Evolutionary conservation across 2,113 vertebrate genomes (phyloP), one percentile per base, ranked within the genome.

Genomic region (Clarias batrachus): DNA sequence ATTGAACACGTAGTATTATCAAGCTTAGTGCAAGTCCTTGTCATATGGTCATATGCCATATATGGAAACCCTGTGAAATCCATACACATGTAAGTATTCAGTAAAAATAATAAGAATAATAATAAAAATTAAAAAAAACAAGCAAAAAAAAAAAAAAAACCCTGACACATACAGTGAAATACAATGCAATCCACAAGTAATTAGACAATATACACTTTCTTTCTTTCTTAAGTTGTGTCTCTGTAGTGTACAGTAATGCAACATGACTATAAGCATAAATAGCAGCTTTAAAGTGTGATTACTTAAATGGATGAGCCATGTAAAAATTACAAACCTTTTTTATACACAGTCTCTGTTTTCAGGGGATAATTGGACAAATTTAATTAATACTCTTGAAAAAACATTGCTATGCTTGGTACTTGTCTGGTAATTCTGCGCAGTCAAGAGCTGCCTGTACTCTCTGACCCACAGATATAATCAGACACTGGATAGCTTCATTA

Each of bases 401-500:
- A 56, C 25, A 57, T 21, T 79, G 77, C 21, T 59, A 33, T 21
- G 7, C 54, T 79, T 21, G 17, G 77, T 79, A 79, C 77, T 79
- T 79, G 30, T 79, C 77, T 79, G 77, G 7, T 56, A 59, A 21
- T 30, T 79, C n/a, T 79, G 30, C 59, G 8, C 54, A 30, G 54
- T 21, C 54, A 59, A 33, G 56, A 33, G 54, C 54, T 59, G 56
- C 27, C 56, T 79, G 77, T 30, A 79, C 27, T 79, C 56, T 79
- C 56, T 79, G 77, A 79, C 56, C 77, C 27, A 79, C 27, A 79
- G n/a, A 79, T 27, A 57, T 79, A 79, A 79, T 59, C 77, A 79
- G 77, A 79, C 77, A 79, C 77, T 79, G 76, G 54, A 79, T 79
- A 79, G 17, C 77, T 79, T 79, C 77, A 79, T 79, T 79, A 79